Base-by-base conservation (phyloP, 2,888 invertebrate species). In the Epicampocera succincta region DNA sequence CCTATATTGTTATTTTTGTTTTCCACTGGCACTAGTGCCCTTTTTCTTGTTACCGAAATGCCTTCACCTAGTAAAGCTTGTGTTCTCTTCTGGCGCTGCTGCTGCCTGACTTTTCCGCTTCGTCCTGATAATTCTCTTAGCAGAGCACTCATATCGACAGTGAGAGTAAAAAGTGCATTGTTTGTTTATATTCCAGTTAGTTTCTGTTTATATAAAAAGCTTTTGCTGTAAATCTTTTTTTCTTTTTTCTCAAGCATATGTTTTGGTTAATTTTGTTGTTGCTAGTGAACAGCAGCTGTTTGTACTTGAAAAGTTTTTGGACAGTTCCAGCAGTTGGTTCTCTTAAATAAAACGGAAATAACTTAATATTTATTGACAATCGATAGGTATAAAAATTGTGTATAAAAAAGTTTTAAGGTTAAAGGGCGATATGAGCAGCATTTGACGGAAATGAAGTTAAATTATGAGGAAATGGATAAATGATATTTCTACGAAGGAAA, bases 181-280 rank as follows among this genome's bases (percentile, higher is more conserved):
- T 82, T 82, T 82, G 78, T 78, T 82, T 82, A 82, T 71, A 71
- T 78, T 82, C 78, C 82, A 82, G 65, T 71, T 46, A 60, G 40
- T 65, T 54, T 52, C 50, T 77, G 44, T 80, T 76, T 44, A 48
- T 33, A 25, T 21, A 0, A 50, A 58, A 25, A 78, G 82, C 78
- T 82, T 66, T 74, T 1, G 15, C 17, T 50, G 42, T n/a, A 68
- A 68, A 68, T 50, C 68, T 68, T 52, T 50, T n/a, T 61, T 52
- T 50, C 11, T 61, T 25, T 25, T 25, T 25, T 25, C 25, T 25
- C 3, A 58, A 50, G 56, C 63, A 73, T 13, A 66, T 48, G 56
- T 25, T 25, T 3, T 25, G 25, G 2, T 25, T 25, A 3, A 25
- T 48, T 56, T 65, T 61, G 44, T 58, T 68, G 66, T 40, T 58